These are phyloP conservation scores for Neogale vison DNA, from an alignment of 2,113 vertebrate species.

Conservation along the genomic window DNA sequence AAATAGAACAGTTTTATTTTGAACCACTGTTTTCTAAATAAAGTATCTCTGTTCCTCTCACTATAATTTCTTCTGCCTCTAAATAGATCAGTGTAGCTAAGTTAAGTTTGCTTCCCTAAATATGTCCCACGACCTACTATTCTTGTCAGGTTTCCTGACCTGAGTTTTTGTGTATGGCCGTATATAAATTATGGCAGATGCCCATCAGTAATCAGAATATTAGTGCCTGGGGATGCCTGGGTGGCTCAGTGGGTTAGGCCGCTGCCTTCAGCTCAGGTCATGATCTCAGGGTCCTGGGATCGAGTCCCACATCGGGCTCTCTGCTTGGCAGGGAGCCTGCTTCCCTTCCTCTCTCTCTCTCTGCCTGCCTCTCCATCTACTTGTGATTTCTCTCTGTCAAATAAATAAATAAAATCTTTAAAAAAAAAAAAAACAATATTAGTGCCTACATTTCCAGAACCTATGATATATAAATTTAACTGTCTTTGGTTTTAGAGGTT, in stretches of 20 bases:
- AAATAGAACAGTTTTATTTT: conserved; percentile 11
- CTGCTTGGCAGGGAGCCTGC: too few relatives aligned
- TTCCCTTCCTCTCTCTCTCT: too few relatives aligned
- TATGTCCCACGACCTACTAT: background rate
- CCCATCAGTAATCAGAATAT: background rate
- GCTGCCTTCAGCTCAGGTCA: too few relatives aligned
- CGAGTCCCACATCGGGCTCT: too few relatives aligned
- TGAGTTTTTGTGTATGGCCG: background rate
- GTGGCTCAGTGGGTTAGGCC: too few relatives aligned
- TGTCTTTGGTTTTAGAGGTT: background rate
- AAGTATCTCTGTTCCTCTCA: background rate
- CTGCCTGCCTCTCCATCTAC: too few relatives aligned
- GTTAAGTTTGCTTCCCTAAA: background rate
- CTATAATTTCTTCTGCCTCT: background rate
- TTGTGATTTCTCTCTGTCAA: too few relatives aligned
- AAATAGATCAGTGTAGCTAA: background rate
- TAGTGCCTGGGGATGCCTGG: too few relatives aligned
- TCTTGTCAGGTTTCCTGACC: conserved; percentile 10
- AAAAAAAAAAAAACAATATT: too few relatives aligned
- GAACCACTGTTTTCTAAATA: conserved; percentile 14
- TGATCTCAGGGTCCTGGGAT: too few relatives aligned
- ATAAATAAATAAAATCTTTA: too few relatives aligned
- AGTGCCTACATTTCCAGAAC: background rate
- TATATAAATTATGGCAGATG: background rate
- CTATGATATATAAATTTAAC: background rate